phyloP scores from a whole-genome alignment of 2,888 invertebrate genomes.

The Eilema caniola region DNA sequence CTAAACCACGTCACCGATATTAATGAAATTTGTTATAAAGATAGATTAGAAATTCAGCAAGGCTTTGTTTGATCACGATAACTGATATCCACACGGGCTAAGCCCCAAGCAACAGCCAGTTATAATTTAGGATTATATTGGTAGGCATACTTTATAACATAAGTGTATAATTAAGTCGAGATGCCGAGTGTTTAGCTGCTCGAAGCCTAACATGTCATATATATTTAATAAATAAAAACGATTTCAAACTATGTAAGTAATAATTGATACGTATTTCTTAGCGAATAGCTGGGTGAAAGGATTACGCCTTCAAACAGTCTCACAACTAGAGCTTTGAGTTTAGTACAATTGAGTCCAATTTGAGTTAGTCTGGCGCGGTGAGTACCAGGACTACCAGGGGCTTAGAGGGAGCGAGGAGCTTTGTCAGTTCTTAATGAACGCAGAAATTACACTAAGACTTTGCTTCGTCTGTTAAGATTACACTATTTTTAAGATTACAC shows the following conservation, averaged over 20 bases:
- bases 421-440: slow-evolving; percentile 76
- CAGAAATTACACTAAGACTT: slow-evolving; percentile 67
- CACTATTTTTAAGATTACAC: slow-evolving; percentile 59
- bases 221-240: slow-evolving; percentile 44
- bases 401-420: slow-evolving; percentile 64
- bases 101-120: too few species aligned
- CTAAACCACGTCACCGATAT: too few species aligned
- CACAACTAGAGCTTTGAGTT: slow-evolving; percentile 49
- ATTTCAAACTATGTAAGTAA: slow-evolving; percentile 54
- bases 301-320: slow-evolving; percentile 46
- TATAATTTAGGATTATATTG: background rate
- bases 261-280: slow-evolving; percentile 58
- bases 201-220: slow-evolving; percentile 39
- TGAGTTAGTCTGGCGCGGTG: slow-evolving; percentile 36
- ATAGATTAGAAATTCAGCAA: too few species aligned
- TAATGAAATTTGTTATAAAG: too few species aligned
- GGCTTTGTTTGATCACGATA: too few species aligned
- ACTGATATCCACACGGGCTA: too few species aligned
- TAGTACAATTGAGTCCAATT: slow-evolving; percentile 58
- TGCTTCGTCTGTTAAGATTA: slow-evolving; percentile 62
- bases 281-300: slow-evolving; percentile 47
- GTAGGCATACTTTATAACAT: too few species aligned
- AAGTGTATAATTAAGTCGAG: background rate
- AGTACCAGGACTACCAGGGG: slow-evolving; percentile 57
- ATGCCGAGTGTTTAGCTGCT: slow-evolving; percentile 36